Conservation (phyloP, 2,888 invertebrate genomes). For the Frankliniella fusca region DNA sequence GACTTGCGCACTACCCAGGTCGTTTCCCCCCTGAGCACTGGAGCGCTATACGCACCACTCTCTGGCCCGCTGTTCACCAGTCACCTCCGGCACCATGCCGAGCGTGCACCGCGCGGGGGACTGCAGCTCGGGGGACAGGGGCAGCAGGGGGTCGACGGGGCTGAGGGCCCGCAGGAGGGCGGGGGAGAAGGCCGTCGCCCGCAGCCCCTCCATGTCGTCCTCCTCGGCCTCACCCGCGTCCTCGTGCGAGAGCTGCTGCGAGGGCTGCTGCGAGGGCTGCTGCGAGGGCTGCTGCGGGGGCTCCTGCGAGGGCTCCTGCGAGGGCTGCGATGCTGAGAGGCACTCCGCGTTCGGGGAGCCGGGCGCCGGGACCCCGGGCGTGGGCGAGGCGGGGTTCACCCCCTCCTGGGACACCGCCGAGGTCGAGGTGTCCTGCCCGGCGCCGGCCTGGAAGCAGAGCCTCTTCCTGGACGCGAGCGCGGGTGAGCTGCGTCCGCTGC, state of each 20-base stretch:
- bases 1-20: too few relatives aligned
- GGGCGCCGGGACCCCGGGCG: neutral
- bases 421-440: neutral
- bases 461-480: neutral
- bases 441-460: neutral
- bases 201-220: neutral
- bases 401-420: neutral
- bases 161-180: neutral
- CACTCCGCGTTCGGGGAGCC: neutral
- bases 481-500: neutral
- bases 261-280: neutral
- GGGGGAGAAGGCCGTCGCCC: neutral
- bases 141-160: too few relatives aligned
- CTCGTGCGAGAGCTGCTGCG: neutral
- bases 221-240: neutral
- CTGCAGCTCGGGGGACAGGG: too few relatives aligned
- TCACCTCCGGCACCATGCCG: too few relatives aligned
- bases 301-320: neutral
- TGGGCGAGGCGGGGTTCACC: neutral
- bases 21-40: too few relatives aligned
- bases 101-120: too few relatives aligned
- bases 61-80: too few relatives aligned
- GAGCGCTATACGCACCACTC: too few relatives aligned
- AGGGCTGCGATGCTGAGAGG: neutral
- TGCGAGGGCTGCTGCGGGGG: neutral